phyloP scores from a whole-genome alignment of 2,113 vertebrate genomes.

The Rhinopomastus cyanomelas region DNA sequence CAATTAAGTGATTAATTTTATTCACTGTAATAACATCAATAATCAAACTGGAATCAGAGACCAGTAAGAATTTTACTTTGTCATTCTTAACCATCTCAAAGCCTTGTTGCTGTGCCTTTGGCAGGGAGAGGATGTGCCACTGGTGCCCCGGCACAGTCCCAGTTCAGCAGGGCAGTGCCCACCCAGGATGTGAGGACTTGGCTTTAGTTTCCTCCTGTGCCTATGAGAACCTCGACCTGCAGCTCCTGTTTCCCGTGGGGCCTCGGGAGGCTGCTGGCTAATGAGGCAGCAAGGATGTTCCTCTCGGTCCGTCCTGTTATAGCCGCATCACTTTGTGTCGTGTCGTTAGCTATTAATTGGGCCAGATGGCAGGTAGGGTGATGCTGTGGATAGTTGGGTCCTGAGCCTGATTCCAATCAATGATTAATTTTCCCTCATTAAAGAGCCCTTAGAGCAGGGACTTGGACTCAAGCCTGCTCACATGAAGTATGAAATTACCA shows the following conservation, averaged over 20 bases:
- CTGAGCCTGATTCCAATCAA: neutral
- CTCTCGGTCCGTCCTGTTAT: neutral
- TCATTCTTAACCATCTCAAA: neutral
- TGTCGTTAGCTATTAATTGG: slow-evolving; percentile 2
- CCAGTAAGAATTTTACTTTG: neutral
- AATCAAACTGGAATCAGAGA: neutral
- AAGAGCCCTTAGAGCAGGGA: neutral
- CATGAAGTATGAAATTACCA: neutral
- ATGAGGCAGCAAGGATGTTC: neutral
- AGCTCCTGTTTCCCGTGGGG: neutral
- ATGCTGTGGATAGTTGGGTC: neutral
- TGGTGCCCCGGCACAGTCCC: neutral
- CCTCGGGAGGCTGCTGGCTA: neutral
- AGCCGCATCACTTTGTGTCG: neutral
- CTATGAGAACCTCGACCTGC: neutral
- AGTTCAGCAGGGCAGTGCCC: neutral
- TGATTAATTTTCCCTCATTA: neutral
- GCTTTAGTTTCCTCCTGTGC: neutral
- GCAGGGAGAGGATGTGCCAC: neutral
- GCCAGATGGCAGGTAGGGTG: neutral
- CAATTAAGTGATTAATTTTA: neutral
- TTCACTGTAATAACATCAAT: neutral
- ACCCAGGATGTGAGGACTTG: rapidly evolving
- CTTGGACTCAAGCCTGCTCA: neutral
- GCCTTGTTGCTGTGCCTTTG: too few relatives aligned